These are phyloP conservation scores for Melanotaenia pygmaea DNA, from an alignment of 2,797 vertebrate species.

Conservation along the genomic window DNA sequence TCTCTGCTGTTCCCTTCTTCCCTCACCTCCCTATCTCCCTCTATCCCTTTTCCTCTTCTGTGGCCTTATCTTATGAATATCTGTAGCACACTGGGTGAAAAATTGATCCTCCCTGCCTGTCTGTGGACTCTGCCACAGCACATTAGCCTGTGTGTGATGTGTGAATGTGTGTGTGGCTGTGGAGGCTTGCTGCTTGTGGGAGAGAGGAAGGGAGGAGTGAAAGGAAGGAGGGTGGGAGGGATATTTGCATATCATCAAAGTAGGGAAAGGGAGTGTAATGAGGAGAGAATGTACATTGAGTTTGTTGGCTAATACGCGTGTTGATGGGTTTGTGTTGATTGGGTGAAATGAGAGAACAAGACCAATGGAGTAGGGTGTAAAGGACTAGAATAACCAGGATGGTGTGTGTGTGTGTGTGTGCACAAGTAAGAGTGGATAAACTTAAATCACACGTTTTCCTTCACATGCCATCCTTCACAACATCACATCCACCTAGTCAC, in stretches of 20 bases:
- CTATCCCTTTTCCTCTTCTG: constrained; percentile 55
- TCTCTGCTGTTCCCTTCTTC: constrained; percentile 44
- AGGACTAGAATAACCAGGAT: constrained; percentile 49
- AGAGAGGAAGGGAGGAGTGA: constrained; percentile 46
- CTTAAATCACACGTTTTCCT: constrained; percentile 25
- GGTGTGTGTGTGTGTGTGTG: constrained; percentile 22
- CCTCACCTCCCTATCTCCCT: constrained; percentile 32
- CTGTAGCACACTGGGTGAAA: constrained; percentile 82
- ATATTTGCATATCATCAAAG: constrained; percentile 85
- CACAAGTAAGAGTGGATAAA: constrained; percentile 17
- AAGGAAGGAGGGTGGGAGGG: constrained; percentile 52
- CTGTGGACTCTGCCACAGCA: constrained; percentile 79
- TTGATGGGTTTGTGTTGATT: constrained; percentile 60
- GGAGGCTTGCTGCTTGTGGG: constrained; percentile 62
- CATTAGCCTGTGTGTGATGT: constrained; percentile 70
- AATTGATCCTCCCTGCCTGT: constrained; percentile 83
- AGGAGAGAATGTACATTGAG: constrained; percentile 61
- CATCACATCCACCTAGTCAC: neutral
- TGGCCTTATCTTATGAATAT: constrained; percentile 83
- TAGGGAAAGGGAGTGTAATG: constrained; percentile 79
- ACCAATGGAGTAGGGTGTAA: constrained; percentile 53
- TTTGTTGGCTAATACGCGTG: constrained; percentile 48
- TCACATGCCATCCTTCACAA: constrained; percentile 31
- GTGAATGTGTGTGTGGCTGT: constrained; percentile 49
- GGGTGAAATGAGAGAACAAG: constrained; percentile 69